These are phyloP conservation scores for Silvanus unidentatus DNA, from an alignment of 2,888 invertebrate species.

Conservation along the genomic window DNA sequence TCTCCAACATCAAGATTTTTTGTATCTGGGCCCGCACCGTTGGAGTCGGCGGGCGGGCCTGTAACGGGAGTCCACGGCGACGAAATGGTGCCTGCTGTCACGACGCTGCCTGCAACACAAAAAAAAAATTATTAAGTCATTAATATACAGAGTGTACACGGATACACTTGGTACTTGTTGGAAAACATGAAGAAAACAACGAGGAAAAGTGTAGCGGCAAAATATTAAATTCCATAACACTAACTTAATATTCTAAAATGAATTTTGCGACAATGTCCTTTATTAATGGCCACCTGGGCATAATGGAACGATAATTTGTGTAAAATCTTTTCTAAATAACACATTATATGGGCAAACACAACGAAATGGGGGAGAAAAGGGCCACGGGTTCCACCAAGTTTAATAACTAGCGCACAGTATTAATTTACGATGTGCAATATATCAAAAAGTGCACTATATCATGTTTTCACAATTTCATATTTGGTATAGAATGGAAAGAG, in stretches of 20 bases:
- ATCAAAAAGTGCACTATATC: conserved; percentile 26
- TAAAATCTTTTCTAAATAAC: neutral
- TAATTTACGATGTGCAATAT: conserved; percentile 22
- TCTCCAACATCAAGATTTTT: conserved; percentile 90
- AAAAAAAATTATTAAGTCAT: conserved; percentile 12
- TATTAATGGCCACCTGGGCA: neutral
- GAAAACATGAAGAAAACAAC: neutral
- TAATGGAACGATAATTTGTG: neutral
- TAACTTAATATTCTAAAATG: conserved; percentile 2
- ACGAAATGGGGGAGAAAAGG: neutral
- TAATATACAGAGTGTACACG: neutral
- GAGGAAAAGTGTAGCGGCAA: conserved; percentile 1
- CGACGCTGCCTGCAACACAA: conserved; percentile 57
- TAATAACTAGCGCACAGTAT: conserved; percentile 20
- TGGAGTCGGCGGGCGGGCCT: conserved; percentile 82
- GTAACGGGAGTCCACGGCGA: conserved; percentile 93
- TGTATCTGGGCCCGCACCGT: conserved; percentile 86
- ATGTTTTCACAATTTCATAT: conserved; percentile 8
- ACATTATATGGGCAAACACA: neutral
- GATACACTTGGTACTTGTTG: too few species aligned
- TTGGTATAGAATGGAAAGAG: too few species aligned
- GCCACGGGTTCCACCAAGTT: conserved; percentile 8
- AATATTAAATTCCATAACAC: conserved; percentile 4
- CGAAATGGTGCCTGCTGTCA: conserved; percentile 90
- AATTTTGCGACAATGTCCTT: conserved; percentile 3